A percentile compares a stretch with the other conserved stretches of the same genome.
Evolutionary conservation across 2,797 vertebrate genomes (phyloP).

Genomic region (Protosalanx chinensis): DNA sequence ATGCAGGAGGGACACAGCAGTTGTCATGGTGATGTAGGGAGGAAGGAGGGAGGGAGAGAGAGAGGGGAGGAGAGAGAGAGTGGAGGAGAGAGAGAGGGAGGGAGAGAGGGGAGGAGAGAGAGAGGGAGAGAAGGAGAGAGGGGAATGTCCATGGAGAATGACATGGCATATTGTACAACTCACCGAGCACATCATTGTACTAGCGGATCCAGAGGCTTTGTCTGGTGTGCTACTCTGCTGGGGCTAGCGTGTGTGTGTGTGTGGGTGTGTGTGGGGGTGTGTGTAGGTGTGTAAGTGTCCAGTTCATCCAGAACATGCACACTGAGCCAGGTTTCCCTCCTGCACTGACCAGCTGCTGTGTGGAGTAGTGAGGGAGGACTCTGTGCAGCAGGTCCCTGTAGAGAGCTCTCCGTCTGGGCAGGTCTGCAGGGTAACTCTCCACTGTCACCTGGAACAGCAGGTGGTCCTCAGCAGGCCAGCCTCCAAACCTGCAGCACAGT

Average conservation of each 20-base stretch:
- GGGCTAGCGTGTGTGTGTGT: background rate
- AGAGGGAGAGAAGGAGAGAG: constrained; percentile 41
- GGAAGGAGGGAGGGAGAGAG: constrained; percentile 14
- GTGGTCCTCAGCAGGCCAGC: constrained; percentile 80
- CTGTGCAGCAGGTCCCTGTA: constrained; percentile 84
- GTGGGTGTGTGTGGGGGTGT: constrained; percentile 1
- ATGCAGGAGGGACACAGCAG: constrained; percentile 25
- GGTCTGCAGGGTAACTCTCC: constrained; percentile 76
- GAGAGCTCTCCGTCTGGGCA: constrained; percentile 76
- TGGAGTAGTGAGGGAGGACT: constrained; percentile 79
- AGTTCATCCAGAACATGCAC: background rate
- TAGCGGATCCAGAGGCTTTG: constrained; percentile 47
- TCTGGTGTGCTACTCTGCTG: background rate
- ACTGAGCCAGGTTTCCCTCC: background rate
- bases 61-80: constrained; percentile 15
- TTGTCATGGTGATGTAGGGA: constrained; percentile 39
- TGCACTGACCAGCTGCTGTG: constrained; percentile 82
- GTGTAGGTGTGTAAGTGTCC: background rate
- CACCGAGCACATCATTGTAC: constrained; percentile 61
- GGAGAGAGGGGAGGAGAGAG: constrained; percentile 29
- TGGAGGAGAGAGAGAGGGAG: constrained; percentile 38
- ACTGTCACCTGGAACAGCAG: constrained; percentile 76
- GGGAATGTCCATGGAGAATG: constrained; percentile 60
- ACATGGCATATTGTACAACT: constrained; percentile 64
- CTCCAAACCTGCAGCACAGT: constrained; percentile 68